A percentile compares a stretch with the other conserved stretches of the same genome.
Conservation (phyloP, 1,140 invertebrate genomes). For the Venustaconcha ellipsiformis region DNA sequence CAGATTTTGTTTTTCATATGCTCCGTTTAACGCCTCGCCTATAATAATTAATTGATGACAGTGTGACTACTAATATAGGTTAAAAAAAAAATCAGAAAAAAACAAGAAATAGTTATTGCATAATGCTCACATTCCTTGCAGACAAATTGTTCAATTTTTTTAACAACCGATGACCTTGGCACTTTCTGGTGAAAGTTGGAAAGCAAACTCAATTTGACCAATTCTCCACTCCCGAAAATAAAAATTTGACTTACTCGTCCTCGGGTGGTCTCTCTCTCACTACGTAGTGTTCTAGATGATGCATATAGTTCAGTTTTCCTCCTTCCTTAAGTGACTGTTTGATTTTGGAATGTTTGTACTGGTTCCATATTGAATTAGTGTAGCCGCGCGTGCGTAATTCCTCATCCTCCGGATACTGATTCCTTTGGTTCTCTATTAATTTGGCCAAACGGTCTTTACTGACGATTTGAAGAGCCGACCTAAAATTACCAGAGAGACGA, state of each 20-base stretch:
- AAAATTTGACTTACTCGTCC: conserved; percentile 31
- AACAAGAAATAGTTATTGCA: too few species aligned
- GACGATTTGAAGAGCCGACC: conserved; percentile 51
- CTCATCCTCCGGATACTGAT: conserved; percentile 40
- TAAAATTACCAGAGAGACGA: conserved; percentile 7
- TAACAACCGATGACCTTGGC: too few species aligned
- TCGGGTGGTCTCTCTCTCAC: conserved; percentile 38
- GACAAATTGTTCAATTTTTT: too few species aligned
- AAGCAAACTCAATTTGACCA: too few species aligned
- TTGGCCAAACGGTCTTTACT: conserved; percentile 42
- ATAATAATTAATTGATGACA: too few species aligned
- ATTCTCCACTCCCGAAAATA: too few species aligned
- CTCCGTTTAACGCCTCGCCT: too few species aligned
- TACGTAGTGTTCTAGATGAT: conserved; percentile 16
- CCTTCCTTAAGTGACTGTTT: conserved; percentile 43
- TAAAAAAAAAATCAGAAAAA: too few species aligned
- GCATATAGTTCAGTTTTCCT: conserved; percentile 47
- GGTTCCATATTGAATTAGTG: conserved; percentile 49
- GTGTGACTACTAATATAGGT: too few species aligned
- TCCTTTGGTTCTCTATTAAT: conserved; percentile 37
- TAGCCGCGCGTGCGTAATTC: conserved; percentile 50
- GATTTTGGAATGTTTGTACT: conserved; percentile 49
- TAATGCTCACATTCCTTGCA: too few species aligned
- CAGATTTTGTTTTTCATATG: too few species aligned
- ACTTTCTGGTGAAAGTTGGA: too few species aligned